Conservation (phyloP, 2,888 invertebrate genomes). For the Microplitis deprimator region DNA sequence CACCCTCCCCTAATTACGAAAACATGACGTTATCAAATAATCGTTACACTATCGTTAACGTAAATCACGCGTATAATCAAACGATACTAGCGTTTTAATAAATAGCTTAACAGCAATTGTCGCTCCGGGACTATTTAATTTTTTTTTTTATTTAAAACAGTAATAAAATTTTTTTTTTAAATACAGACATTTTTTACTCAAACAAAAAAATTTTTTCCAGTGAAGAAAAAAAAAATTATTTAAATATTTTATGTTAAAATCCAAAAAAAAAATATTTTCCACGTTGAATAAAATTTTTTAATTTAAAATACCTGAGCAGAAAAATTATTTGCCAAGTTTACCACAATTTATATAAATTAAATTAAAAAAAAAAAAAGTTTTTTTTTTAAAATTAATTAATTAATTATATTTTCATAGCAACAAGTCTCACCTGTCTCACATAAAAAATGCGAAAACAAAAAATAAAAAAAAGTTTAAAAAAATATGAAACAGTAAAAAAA, state of each 20-base stretch:
- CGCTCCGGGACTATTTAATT: background rate
- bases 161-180: background rate
- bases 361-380: too few species aligned
- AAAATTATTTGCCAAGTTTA: too few species aligned
- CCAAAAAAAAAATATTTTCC: too few species aligned
- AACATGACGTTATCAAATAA: slow-evolving; percentile 1
- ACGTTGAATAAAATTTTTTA: too few species aligned
- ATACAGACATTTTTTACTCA: background rate
- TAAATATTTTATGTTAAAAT: too few species aligned
- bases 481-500: background rate
- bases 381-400: too few species aligned
- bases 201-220: too few species aligned
- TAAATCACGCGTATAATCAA: background rate
- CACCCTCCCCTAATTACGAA: background rate
- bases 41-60: background rate
- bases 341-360: too few species aligned
- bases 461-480: background rate
- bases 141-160: background rate
- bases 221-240: too few species aligned
- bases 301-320: too few species aligned
- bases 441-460: background rate
- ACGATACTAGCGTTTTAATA: background rate
- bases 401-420: too few species aligned
- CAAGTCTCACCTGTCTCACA: too few species aligned
- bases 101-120: background rate